Evolutionary conservation across 2,797 vertebrate genomes (phyloP), one percentile per base, ranked within the genome.

Genomic region (Eleutherodactylus coqui): DNA sequence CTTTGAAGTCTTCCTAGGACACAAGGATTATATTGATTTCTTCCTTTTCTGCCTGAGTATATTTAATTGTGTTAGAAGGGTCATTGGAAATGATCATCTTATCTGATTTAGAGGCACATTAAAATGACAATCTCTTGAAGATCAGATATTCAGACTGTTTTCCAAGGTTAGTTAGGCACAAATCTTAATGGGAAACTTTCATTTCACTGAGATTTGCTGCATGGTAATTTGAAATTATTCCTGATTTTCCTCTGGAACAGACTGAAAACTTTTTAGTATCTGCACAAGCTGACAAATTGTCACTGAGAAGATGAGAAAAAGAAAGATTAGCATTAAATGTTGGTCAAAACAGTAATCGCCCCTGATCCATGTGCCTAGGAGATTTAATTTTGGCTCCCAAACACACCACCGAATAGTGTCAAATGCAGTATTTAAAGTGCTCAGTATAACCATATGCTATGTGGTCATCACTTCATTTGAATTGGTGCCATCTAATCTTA

Each of bases 1-100:
- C 67, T 72, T 82, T 82, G 24, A 82, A 72, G 67, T 41, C 64
- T 41, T 82, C 34, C 1, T n/a, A 82, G 14, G 10, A 2, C 47
- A 41, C 13, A 17, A 29, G 49, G 49, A 82, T 19, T 70, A 53
- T 51, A 82, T 82, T 70, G 41, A 80, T 67, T 41, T 70, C 21
- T n/a, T 49, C 36, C 43, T 69, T 49, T 51, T 81, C 72, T 38
- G 36, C 34, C 36, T 38, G 29, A 24, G 19, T 21, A 34, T 19
- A 24, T 75, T 32, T 75, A 72, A 60, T 64, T 75, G 27, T 19
- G 45, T 53, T 53, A 51, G 29, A 29, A 70, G 62, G 41, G 24
- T 69, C 43, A 49, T 16, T 81, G 29, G 21, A 34, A 82, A 70
- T 49, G 2, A 21, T 51, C 47, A 19, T 21, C 17, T n/a, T 45